Percentiles rank a stretch among this genome's conserved stretches.
Evolutionary conservation across 2,888 invertebrate species (phyloP).

Genomic region (Thecophora atra): DNA sequence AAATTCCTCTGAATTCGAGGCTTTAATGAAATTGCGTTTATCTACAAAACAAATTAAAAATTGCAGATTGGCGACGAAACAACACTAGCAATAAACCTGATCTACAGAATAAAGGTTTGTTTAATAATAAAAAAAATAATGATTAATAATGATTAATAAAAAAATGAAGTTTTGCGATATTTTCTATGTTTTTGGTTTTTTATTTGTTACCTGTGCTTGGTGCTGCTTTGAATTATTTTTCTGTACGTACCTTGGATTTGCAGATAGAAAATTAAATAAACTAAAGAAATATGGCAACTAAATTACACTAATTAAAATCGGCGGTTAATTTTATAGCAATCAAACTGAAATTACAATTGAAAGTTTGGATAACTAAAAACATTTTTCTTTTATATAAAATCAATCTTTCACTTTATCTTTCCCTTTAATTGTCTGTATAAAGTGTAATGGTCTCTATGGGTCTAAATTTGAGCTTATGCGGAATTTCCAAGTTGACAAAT

Average conservation of each 20-base stretch:
- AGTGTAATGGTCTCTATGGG: too few relatives aligned
- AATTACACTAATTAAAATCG: constrained; percentile 46
- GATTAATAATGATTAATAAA: too few relatives aligned
- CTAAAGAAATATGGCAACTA: constrained; percentile 36
- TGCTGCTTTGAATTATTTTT: constrained; percentile 54
- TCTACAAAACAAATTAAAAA: not conserved
- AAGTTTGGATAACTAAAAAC: too few relatives aligned
- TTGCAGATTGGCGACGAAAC: not conserved
- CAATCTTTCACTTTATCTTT: too few relatives aligned
- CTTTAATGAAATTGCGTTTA: not conserved
- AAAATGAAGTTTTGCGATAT: constrained; percentile 7
- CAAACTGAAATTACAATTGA: too few relatives aligned
- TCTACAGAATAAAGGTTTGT: too few relatives aligned
- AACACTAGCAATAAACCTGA: constrained; percentile 2
- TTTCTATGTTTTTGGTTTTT: constrained; percentile 1
- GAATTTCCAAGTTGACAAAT: too few relatives aligned
- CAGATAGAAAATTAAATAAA: constrained; percentile 9
- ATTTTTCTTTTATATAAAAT: too few relatives aligned
- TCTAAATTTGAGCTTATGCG: too few relatives aligned
- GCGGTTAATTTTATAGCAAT: too few relatives aligned
- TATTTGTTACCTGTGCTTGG: constrained; percentile 1
- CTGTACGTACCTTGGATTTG: constrained; percentile 58
- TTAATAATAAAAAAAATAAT: too few relatives aligned
- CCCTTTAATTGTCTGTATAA: too few relatives aligned
- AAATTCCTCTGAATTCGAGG: not conserved